Percentiles rank a stretch among this genome's conserved stretches.
Conservation (phyloP, 2,797 vertebrate species). For the Tympanoctomys barrerae region DNA sequence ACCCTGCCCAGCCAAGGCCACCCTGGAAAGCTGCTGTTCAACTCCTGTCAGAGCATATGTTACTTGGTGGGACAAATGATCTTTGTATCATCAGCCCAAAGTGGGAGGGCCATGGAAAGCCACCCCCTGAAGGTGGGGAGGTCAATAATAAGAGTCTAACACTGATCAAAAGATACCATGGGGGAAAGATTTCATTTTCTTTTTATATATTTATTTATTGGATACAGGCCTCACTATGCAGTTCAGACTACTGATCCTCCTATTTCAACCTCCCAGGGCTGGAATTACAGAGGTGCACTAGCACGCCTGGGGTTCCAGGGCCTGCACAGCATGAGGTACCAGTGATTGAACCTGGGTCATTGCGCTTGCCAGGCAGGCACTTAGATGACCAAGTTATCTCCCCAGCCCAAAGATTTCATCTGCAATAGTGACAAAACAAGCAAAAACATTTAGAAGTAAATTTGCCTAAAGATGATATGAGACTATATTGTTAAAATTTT, state of each 20-base stretch:
- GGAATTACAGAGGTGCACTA: no score
- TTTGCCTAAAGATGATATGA: not conserved
- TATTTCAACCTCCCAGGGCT: no score
- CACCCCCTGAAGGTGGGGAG: no score
- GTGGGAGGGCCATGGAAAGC: not conserved
- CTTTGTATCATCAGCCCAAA: not conserved
- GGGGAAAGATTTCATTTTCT: not conserved
- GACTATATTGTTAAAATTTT: not conserved
- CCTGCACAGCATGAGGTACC: no score
- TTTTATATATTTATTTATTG: no score
- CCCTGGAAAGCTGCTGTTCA: not conserved
- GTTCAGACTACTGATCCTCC: no score
- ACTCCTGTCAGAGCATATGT: not conserved
- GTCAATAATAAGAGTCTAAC: not conserved
- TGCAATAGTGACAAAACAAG: conserved; percentile 52
- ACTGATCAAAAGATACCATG: not conserved
- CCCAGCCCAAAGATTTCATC: not conserved
- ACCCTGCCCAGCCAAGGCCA: not conserved
- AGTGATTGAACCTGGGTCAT: no score
- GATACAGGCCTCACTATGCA: no score
- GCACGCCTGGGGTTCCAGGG: no score
- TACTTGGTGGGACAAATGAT: not conserved
- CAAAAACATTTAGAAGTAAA: conserved; percentile 39
- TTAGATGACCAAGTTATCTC: no score
- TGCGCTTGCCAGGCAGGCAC: no score